Base-by-base conservation (phyloP, 1,140 invertebrate genomes). In the Nasonia vitripennis region DNA sequence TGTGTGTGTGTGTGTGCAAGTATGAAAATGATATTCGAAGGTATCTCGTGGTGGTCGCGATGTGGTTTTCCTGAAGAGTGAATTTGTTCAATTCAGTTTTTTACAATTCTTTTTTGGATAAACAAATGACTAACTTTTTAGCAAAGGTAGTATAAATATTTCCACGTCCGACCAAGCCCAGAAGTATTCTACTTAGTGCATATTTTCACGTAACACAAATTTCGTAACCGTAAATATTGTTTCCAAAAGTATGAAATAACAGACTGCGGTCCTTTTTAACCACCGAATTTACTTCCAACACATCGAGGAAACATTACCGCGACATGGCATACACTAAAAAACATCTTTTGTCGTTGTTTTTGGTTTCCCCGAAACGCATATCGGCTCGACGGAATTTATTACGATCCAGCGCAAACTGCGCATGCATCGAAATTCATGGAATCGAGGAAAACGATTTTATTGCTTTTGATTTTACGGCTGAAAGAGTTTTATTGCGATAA, bases 401-500 rank as follows among this genome's bases (percentile, higher is more conserved):
- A 31, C 68, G 12, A 11, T 27, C 6, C 27, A 27, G n/a, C 23
- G 27, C 48, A 37, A 71, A 27, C 5, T 71, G 27, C 48, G 14
- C 27, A 27, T 74, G 45, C 70, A 37, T 55, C 51, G 75, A 67
- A 55, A 84, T 84, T 79, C 68, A 62, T 73, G 31, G 27, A 78
- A 31, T 23, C 20, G 45, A 14, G 9, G 45, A 79, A 78, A 55
- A 78, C 48, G 37, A 78, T 84, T 48, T 34, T 34, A 78, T 71
- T 51, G 23, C 62, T 27, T 45, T 78, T 62, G 62, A 78, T 84
- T 84, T 84, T 78, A 84, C 75, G 37, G 45, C 0, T 62, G 23
- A 78, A 78, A 37, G 75, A 79, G 17, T 84, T 84, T 84, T 84
- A 84, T 79, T 55, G 31, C 68, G 17, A 79, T 84, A 84, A 84